Conservation (phyloP, 1,140 invertebrate genomes). For the Aphaenogaster rudis region DNA sequence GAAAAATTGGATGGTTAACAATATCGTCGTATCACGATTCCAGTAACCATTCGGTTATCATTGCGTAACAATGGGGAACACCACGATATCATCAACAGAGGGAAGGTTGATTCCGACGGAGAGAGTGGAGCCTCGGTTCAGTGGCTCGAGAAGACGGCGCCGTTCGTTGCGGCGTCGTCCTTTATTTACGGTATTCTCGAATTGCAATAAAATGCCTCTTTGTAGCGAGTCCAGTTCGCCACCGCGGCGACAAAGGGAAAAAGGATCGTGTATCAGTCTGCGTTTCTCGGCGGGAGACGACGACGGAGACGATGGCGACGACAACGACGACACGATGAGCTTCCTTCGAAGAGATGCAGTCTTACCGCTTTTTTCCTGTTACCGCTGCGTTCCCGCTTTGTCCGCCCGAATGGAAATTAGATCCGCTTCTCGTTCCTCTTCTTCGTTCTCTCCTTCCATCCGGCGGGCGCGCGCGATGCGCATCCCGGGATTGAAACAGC, state of each 20-base stretch:
- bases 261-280: slow-evolving; percentile 33
- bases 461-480: background rate
- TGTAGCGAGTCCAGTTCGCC: background rate
- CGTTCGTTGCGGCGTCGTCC: slow-evolving; percentile 5
- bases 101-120: background rate
- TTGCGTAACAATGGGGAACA: background rate
- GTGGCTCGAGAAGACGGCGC: background rate
- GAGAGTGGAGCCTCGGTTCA: slow-evolving; percentile 5
- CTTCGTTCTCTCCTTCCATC: background rate
- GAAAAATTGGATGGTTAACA: slow-evolving; percentile 9
- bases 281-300: slow-evolving; percentile 4
- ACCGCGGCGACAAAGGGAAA: slow-evolving; percentile 41
- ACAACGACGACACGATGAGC: slow-evolving; percentile 5
- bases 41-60: background rate
- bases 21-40: background rate
- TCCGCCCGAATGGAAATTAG: slow-evolving; percentile 58
- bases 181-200: slow-evolving; percentile 56
- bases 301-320: background rate
- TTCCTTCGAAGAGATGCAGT: slow-evolving; percentile 31
- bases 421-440: slow-evolving; percentile 33
- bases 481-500: slow-evolving; percentile 44
- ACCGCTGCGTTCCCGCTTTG: slow-evolving; percentile 33
- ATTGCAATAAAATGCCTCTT: slow-evolving; percentile 54
- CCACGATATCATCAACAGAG: background rate
- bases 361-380: slow-evolving; percentile 51